A percentile compares a stretch with the other conserved stretches of the same genome.
Conservation (phyloP, 2,797 vertebrate species). For the Pseudopleuronectes americanus region DNA sequence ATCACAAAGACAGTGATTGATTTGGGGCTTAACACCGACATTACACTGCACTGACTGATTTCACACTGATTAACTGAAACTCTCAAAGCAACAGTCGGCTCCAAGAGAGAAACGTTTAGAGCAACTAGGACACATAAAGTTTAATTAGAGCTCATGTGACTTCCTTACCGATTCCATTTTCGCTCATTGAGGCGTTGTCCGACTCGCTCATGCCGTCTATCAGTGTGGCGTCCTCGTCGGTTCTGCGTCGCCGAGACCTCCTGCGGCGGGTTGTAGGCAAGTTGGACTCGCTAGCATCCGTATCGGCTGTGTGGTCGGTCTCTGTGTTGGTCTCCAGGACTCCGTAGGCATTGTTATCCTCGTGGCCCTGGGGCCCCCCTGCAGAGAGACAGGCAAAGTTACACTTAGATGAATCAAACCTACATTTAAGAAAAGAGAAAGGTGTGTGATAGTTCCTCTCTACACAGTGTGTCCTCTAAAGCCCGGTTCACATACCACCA, state of each 20-base stretch:
- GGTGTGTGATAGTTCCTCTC: no score
- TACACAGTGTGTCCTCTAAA: no score
- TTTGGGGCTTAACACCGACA: slow-evolving; percentile 28
- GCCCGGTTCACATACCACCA: no score
- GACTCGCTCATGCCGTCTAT: slow-evolving; percentile 98
- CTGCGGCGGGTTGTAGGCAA: slow-evolving; percentile 91
- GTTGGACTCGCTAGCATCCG: slow-evolving; percentile 95
- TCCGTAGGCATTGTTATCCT: slow-evolving; percentile 90
- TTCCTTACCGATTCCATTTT: slow-evolving; percentile 92
- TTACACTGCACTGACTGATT: slow-evolving; percentile 10
- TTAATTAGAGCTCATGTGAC: neutral
- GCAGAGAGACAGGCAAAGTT: slow-evolving; percentile 9
- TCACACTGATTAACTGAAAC: slow-evolving; percentile 5
- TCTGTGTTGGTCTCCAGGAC: slow-evolving; percentile 92
- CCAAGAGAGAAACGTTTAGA: neutral
- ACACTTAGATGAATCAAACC: neutral
- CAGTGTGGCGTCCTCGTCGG: slow-evolving; percentile 95
- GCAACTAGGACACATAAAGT: neutral
- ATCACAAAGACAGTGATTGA: slow-evolving; percentile 52
- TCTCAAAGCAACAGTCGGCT: neutral
- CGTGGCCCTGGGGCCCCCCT: slow-evolving; percentile 90
- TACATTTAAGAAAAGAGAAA: no score
- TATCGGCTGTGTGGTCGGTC: slow-evolving; percentile 97
- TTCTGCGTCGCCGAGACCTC: slow-evolving; percentile 93
- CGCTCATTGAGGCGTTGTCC: slow-evolving; percentile 95